phyloP scores from a whole-genome alignment of 2,888 invertebrate genomes.

The Octodonta nipae region DNA sequence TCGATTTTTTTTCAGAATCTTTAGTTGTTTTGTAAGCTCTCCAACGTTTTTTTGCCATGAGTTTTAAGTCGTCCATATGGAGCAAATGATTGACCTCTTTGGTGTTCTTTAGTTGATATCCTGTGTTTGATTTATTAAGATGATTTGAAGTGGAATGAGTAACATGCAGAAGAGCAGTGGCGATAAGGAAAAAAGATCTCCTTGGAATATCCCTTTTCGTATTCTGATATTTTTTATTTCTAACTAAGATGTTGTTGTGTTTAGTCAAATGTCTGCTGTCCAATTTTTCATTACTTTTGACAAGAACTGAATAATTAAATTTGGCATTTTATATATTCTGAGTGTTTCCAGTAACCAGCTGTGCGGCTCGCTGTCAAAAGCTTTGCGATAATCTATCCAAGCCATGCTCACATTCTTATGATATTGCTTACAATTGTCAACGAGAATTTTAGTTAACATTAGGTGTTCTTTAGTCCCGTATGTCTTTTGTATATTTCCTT shows the following conservation, averaged over 20 bases:
- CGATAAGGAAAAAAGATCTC: neutral
- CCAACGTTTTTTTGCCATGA: neutral
- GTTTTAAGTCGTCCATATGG: neutral
- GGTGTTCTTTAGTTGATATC: neutral
- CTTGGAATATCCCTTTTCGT: neutral
- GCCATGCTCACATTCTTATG: too few species aligned
- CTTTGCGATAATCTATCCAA: too few species aligned
- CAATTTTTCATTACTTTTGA: neutral
- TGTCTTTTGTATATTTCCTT: too few species aligned
- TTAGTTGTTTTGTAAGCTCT: neutral
- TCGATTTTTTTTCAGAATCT: neutral
- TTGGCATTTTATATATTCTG: slow-evolving; percentile 1
- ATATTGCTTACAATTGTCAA: too few species aligned
- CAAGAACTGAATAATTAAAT: neutral
- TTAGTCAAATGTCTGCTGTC: neutral
- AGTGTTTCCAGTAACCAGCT: slow-evolving; percentile 3
- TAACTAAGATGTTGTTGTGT: too few species aligned
- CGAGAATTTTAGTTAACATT: too few species aligned
- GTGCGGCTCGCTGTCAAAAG: too few species aligned
- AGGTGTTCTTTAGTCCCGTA: too few species aligned
- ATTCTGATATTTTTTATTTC: too few species aligned
- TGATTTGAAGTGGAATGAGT: neutral
- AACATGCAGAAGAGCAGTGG: too few species aligned
- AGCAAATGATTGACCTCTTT: neutral
- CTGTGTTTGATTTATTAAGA: slow-evolving; percentile 1